Conservation (phyloP, 2,797 vertebrate species). For the Paramormyrops hopkinsi region DNA sequence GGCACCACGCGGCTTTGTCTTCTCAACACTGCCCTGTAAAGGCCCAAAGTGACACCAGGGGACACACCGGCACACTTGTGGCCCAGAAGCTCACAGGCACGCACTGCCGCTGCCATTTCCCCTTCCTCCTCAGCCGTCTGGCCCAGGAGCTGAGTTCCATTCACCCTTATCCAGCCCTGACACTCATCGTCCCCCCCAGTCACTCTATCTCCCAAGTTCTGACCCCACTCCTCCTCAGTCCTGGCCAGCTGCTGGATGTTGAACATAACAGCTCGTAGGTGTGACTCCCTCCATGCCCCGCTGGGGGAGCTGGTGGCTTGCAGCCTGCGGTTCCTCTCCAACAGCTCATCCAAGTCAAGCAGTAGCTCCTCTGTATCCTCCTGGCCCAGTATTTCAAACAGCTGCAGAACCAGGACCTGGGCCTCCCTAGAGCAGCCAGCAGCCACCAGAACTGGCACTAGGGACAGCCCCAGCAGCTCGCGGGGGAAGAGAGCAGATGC, state of each 20-base stretch:
- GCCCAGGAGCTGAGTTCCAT: slow-evolving; percentile 45
- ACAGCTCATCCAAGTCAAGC: slow-evolving; percentile 54
- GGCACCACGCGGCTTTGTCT: slow-evolving; percentile 54
- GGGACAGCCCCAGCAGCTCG: slow-evolving; percentile 64
- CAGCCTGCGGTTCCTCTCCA: slow-evolving; percentile 42
- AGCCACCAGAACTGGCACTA: slow-evolving; percentile 65
- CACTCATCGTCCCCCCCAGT: slow-evolving; percentile 36
- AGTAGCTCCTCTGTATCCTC: slow-evolving; percentile 56
- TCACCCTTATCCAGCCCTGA: slow-evolving; percentile 52
- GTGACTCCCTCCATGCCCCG: slow-evolving; percentile 17
- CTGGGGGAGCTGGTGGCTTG: slow-evolving; percentile 21
- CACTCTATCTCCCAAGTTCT: slow-evolving; percentile 5
- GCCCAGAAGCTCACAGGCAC: slow-evolving; percentile 55
- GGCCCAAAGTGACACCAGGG: slow-evolving; percentile 24
- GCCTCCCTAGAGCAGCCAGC: slow-evolving; percentile 61
- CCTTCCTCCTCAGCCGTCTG: slow-evolving; percentile 33
- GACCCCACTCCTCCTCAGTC: neutral
- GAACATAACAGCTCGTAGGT: slow-evolving; percentile 60
- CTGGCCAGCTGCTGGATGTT: slow-evolving; percentile 57
- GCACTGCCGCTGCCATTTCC: slow-evolving; percentile 44
- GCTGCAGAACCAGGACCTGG: slow-evolving; percentile 44
- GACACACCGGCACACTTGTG: slow-evolving; percentile 60
- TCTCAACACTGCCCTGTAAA: slow-evolving; percentile 53
- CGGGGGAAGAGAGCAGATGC: slow-evolving; percentile 49
- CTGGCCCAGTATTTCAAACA: slow-evolving; percentile 57